A percentile compares a stretch with the other conserved stretches of the same genome.
Conservation (phyloP, 2,113 vertebrate species). For the Crotophaga sulcirostris region DNA sequence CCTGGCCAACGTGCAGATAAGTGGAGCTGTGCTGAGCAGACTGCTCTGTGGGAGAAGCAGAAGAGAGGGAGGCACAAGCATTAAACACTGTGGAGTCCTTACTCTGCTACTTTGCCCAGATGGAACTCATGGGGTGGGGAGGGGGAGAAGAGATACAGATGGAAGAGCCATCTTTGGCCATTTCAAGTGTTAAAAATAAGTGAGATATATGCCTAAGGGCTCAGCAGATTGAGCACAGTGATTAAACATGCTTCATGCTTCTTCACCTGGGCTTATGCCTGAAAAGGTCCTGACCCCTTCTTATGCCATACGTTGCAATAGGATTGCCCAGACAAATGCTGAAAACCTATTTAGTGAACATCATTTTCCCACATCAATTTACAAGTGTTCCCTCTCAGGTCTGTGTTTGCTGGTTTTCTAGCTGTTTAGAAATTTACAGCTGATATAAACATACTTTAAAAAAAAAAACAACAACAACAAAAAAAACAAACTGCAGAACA, state of each 20-base stretch:
- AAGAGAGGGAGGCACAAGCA: not conserved
- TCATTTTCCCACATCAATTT: not conserved
- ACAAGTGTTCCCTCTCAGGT: not conserved
- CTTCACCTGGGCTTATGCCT: constrained; percentile 36
- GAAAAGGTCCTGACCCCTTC: constrained; percentile 17
- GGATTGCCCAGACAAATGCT: constrained; percentile 37
- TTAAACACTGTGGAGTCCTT: not conserved
- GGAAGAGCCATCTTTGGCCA: constrained; percentile 49
- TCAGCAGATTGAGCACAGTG: constrained; percentile 42
- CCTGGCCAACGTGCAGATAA: fast-evolving
- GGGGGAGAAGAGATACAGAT: constrained; percentile 51
- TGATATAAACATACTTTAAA: not conserved
- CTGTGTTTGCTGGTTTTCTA: not conserved
- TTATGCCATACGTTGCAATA: not conserved
- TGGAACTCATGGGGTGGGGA: constrained; percentile 27
- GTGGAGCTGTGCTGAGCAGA: not conserved
- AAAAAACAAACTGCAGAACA: not conserved
- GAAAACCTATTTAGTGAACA: not conserved
- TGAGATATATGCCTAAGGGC: constrained; percentile 61
- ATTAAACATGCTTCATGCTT: constrained; percentile 28
- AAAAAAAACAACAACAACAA: not conserved
- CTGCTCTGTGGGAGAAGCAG: not conserved
- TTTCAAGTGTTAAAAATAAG: constrained; percentile 59
- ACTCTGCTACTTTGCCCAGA: constrained; percentile 42
- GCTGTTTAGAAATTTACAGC: not conserved